Conservation (phyloP, 2,113 vertebrate genomes). For the Rana temporaria region DNA sequence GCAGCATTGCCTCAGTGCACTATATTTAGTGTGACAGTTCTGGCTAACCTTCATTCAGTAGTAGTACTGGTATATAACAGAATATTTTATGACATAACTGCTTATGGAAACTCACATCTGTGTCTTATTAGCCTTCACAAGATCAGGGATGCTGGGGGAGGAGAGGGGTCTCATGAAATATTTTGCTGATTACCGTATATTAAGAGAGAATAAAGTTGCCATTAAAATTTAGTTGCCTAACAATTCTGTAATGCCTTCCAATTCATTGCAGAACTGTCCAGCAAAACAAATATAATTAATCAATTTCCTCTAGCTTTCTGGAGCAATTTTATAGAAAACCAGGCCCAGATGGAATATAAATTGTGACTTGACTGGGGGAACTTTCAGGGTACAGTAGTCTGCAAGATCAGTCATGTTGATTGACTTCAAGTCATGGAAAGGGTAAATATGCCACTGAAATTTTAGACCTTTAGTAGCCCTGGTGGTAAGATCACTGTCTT, state of each 20-base stretch:
- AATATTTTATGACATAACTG: conserved; percentile 33
- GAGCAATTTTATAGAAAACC: conserved; percentile 40
- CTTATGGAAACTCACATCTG: conserved; percentile 31
- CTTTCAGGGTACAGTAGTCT: conserved; percentile 21
- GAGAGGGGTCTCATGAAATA: conserved; percentile 25
- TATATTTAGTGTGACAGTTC: conserved; percentile 14
- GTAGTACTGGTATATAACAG: background rate
- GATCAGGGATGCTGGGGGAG: conserved; percentile 15
- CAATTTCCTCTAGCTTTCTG: conserved; percentile 41
- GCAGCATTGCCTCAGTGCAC: conserved; percentile 2
- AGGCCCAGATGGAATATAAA: conserved; percentile 46
- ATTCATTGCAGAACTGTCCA: conserved; percentile 10
- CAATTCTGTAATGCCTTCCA: background rate
- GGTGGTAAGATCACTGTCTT: conserved; percentile 33
- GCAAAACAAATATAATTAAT: conserved; percentile 48
- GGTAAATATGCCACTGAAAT: conserved; percentile 23
- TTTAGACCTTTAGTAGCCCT: background rate
- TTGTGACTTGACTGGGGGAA: conserved; percentile 3
- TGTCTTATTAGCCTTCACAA: conserved; percentile 26
- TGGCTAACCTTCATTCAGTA: conserved; percentile 10
- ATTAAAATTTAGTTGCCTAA: conserved; percentile 18
- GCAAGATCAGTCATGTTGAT: background rate
- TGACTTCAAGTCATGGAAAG: conserved; percentile 23
- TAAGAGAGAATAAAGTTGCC: conserved; percentile 22
- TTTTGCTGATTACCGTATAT: conserved; percentile 33